Base-by-base conservation (phyloP, 1,140 invertebrate genomes). In the Scaptomyza graminum region DNA sequence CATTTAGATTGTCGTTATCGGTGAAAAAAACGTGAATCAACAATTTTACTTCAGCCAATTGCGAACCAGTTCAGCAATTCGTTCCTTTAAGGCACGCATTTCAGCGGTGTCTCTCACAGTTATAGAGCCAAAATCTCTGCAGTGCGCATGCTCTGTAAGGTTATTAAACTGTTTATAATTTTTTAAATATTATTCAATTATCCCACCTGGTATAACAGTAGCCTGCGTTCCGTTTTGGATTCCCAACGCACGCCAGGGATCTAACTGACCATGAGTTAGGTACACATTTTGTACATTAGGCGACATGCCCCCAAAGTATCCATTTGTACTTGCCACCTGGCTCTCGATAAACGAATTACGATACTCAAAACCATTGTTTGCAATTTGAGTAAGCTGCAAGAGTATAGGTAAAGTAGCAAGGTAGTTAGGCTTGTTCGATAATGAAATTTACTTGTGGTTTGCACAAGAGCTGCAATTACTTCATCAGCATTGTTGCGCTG, bases 231-330 rank as follows among this genome's bases (percentile, higher is more conserved):
- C 71, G 52, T 90, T 74, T 34, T 90, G 85, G 13, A 95, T 92
- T 9, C 95, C 95, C 16, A 95, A 93, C 0, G 93, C 89, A 63
- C 94, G 93, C 95, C 94, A 95, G 0, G 95, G 95, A 91, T 95
- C 95, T 37, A 95, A 84, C 31, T 92, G 90, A 6, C 95, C 95
- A 78, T 95, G 95, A 5, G 94, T 93, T 60, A 94, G 93, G 28
- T 95, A 93, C 0, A 95, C 94, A 76, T 94, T 95, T 65, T 93
- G 93, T 5, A 94, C 92, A 12, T 93, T 90, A 0, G 94, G 94
- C 4, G 90, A 39, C 1, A 93, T 67, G 0, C 93, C 95, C 1
- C 95, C 95, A 75, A 94, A 95, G 28, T 93, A 76, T 0, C 90
- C 77, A 68, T 96, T 95, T 1, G 94, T 95, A 12, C 92, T 91